These are phyloP conservation scores for Smittia aterrima DNA, from an alignment of 2,888 invertebrate species.

Conservation along the genomic window DNA sequence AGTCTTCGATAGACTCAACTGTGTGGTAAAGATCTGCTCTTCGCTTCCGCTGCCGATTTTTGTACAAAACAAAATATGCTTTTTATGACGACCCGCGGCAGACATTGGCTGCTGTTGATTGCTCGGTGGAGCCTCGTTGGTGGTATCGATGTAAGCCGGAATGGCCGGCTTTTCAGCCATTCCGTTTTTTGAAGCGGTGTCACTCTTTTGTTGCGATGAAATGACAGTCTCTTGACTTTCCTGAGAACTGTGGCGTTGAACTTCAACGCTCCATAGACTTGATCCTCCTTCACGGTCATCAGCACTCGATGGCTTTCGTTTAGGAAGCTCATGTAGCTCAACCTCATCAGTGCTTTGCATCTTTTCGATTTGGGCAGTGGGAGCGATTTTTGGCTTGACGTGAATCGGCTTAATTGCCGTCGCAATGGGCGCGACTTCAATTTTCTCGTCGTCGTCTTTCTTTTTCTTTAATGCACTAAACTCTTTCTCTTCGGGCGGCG, in stretches of 20 bases:
- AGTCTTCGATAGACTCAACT: conserved; percentile 64
- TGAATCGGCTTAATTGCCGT: conserved; percentile 42
- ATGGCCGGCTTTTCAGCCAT: conserved; percentile 43
- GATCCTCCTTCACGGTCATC: conserved; percentile 29
- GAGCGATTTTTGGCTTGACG: conserved; percentile 42
- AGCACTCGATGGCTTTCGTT: not conserved
- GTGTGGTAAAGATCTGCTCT: conserved; percentile 68
- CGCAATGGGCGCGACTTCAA: conserved; percentile 27
- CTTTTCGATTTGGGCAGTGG: conserved; percentile 38
- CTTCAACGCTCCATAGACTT: conserved; percentile 50
- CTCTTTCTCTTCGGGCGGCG: conserved; percentile 67
- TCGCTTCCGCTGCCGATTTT: conserved; percentile 63
- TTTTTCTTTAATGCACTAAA: conserved; percentile 35
- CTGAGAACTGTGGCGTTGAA: conserved; percentile 52
- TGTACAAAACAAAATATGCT: conserved; percentile 64
- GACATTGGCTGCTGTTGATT: conserved; percentile 42
- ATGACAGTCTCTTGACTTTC: conserved; percentile 58
- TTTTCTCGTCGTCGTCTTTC: not conserved
- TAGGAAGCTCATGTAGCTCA: conserved; percentile 25
- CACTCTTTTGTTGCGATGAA: conserved; percentile 46
- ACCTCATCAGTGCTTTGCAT: conserved; percentile 56
- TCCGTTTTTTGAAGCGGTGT: conserved; percentile 44
- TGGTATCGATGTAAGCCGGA: conserved; percentile 44
- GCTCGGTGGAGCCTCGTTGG: conserved; percentile 45
- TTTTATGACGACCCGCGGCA: conserved; percentile 47